Evolutionary conservation across 2,113 vertebrate genomes (phyloP).

Genomic region (Ramphastos sulfuratus): DNA sequence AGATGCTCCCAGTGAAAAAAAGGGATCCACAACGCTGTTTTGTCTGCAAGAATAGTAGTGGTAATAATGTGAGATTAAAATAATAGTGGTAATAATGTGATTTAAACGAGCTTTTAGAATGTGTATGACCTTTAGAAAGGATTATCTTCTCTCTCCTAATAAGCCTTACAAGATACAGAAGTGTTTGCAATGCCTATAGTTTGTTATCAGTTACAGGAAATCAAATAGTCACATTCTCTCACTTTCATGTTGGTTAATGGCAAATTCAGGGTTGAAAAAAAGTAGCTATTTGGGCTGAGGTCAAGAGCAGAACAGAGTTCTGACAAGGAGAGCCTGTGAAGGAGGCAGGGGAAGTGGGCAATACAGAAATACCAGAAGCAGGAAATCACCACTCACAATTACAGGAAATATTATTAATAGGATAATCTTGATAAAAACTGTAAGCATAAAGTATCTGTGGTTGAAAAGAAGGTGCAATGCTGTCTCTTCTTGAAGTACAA

Average conservation of each 20-base stretch:
- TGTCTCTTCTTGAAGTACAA: not conserved
- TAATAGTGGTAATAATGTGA: not conserved
- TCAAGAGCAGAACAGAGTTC: not conserved
- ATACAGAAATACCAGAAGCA: slow-evolving; percentile 17
- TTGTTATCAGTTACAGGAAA: not conserved
- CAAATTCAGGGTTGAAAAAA: not conserved
- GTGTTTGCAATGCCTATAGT: not conserved
- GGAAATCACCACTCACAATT: not conserved
- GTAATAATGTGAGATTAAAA: not conserved
- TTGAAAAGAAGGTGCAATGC: not conserved
- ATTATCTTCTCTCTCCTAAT: not conserved
- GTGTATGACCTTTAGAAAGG: not conserved
- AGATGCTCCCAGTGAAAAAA: not conserved
- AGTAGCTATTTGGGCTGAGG: not conserved
- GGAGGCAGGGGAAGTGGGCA: not conserved
- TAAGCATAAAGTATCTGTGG: not conserved
- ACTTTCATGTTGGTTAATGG: not conserved
- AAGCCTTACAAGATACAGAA: not conserved
- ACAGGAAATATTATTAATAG: slow-evolving; percentile 47
- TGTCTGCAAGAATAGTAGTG: not conserved
- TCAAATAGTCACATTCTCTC: not conserved
- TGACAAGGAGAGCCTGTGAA: not conserved
- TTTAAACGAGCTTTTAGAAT: not conserved
- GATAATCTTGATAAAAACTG: slow-evolving; percentile 22
- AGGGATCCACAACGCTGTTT: not conserved